Evolutionary conservation across 2,113 vertebrate genomes (phyloP), one percentile per base, ranked within the genome.

Genomic region (Cranoglanis bouderius): DNA sequence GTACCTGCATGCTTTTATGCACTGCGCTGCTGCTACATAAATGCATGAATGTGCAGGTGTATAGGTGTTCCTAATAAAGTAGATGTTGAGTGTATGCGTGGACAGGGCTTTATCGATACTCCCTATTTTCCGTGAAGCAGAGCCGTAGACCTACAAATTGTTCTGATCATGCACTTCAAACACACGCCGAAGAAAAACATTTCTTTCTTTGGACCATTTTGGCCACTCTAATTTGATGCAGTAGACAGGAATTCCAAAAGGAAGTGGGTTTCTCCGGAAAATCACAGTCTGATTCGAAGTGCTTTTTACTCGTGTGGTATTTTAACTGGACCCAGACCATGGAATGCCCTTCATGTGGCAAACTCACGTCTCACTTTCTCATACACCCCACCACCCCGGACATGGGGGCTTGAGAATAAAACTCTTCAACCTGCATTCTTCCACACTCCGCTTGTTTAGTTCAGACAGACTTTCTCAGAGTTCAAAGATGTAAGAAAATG

Each of bases 271-370:
- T 1, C 84, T 63, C 24, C 1, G 65, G 74, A 80, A 81, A 70
- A 57, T 53, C 7, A 12, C 57, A 32, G 75, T 21, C 75, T 67
- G 43, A 85, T 85, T 40, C 5, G 2, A 75, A 85, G 84, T 67
- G 84, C 26, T 51, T 85, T 89, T 88, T 59, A n/a, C 65, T 43
- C 72, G 8, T 72, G 40, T 59, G 83, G 83, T 82, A 85, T 88
- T 88, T 90, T 88, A 88, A 82, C 82, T 83, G 40, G 75, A 61
- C 59, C 84, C 75, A 82, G 67, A 82, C 78, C 38, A 70, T 65
- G 87, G 67, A 86, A 85, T 75, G 75, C 65, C 83, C 87, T 90
- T 88, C 84, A 86, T 88, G 89, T 90, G 89, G 89, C 53, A 38
- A 61, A 85, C 51, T 90, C 16, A 35, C 38, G 61, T 46, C 61